Percentiles rank a stretch among this genome's conserved stretches.
These are phyloP conservation scores for Odontamblyopus lacepedii DNA, from an alignment of 2,797 vertebrate genomes.

Conservation along the genomic window DNA sequence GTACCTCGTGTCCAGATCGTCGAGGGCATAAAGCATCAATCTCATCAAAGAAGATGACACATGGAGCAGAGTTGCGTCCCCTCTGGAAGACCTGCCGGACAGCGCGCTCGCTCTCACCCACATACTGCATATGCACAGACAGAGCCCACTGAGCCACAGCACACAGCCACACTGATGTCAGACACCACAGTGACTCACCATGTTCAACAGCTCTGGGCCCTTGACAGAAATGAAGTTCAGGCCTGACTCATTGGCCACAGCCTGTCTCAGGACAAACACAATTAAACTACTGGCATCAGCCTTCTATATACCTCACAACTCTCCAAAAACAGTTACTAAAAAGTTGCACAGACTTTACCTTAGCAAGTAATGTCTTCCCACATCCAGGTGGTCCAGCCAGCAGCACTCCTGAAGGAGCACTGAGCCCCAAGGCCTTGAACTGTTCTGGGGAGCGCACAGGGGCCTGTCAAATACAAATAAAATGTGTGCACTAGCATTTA, in stretches of 20 bases:
- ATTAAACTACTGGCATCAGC: neutral
- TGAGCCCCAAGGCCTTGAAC: conserved; percentile 88
- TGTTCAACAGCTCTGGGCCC: conserved; percentile 95
- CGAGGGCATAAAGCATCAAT: conserved; percentile 94
- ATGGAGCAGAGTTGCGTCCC: conserved; percentile 90
- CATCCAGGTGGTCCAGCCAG: conserved; percentile 95
- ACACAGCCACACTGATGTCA: conserved; percentile 9
- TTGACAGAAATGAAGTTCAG: conserved; percentile 98
- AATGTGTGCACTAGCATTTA: neutral
- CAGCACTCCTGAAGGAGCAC: conserved; percentile 89
- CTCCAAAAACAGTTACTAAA: neutral
- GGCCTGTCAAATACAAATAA: conserved; percentile 73
- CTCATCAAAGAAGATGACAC: conserved; percentile 98
- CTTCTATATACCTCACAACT: neutral
- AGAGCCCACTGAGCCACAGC: neutral
- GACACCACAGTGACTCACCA: conserved; percentile 80
- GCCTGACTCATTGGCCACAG: conserved; percentile 95
- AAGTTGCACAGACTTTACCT: conserved; percentile 71
- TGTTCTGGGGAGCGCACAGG: conserved; percentile 89
- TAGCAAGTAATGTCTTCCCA: conserved; percentile 94
- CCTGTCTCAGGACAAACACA: conserved; percentile 74
- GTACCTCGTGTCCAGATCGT: conserved; percentile 89
- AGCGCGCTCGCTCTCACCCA: conserved; percentile 94
- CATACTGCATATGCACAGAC: conserved; percentile 79
- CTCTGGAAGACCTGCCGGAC: conserved; percentile 96